Base-by-base conservation (phyloP, 35 echinoderm and acorn worm species). In the Diadema setosum region DNA sequence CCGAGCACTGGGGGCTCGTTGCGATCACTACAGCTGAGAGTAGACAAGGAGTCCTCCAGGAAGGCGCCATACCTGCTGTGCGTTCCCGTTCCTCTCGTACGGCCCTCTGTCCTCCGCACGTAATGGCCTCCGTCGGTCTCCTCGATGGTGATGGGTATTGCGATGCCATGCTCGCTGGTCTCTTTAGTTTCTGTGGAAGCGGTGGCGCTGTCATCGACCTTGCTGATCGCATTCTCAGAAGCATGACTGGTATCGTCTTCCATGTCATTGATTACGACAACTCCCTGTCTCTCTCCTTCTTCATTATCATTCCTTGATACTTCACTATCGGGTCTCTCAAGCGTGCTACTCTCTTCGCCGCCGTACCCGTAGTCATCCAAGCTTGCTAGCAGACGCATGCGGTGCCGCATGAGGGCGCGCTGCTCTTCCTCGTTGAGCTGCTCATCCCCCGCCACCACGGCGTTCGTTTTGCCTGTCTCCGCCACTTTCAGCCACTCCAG, bases 311-410 rank as follows among this genome's bases (percentile, higher is more conserved):
- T 37, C 20, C 33, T 37, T n/a, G 31, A 33, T 9, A 41, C 2
- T 12, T 78, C 35, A 25, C 40, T 41, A 44, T 44, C 44, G 0
- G 7, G 35, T 24, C 35, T 44, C 16, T 78, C 73, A n/a, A 21
- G 1, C 11, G 70, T 44, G n/a, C n/a, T n/a, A 21, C 37, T 41
- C 44, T 78, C n/a, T 12, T 78, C 73, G 73, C 40, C 37, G 11
- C 73, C 73, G 37, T 78, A 78, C 4, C 73, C 73, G 40, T 78
- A 78, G 40, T 78, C 73, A 36, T 78, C 73, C 30, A 78, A 78
- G 25, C 73, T 78, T 41, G 37, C 20, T 3, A 78, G 40, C 39
- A 78, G 35, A 26, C 73, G 29, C 40, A 16, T 78, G 2, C 73
- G 73, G 11, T 26, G 27, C n/a, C 73, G 73, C 39, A 44, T 44